Conservation (phyloP, 2,888 invertebrate species). For the Tryphoninae sp. region DNA sequence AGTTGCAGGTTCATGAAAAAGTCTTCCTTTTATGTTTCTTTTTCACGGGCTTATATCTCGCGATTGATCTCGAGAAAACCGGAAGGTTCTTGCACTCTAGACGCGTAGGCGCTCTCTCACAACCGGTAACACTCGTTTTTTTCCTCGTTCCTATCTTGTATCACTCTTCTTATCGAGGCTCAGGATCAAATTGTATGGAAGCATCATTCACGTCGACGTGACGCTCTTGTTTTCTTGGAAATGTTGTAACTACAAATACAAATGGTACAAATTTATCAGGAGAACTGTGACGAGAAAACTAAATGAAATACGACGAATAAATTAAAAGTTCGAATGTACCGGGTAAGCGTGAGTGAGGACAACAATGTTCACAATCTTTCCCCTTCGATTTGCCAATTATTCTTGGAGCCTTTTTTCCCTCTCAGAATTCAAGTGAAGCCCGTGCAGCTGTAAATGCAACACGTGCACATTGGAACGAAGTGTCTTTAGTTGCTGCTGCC, state of each 20-base stretch:
- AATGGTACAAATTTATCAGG: no score
- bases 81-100: conserved; percentile 14
- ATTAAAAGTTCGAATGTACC: no score
- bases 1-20: not conserved
- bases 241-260: no score
- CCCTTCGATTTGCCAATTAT: no score
- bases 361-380: no score
- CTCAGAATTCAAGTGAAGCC: no score
- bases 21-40: conserved; percentile 4
- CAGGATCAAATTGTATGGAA: not conserved
- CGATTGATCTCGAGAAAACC: conserved; percentile 28
- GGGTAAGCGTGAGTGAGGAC: no score
- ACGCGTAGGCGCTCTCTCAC: conserved; percentile 30
- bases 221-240: no score
- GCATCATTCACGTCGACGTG: not conserved
- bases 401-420: no score
- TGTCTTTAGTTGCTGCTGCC: conserved; percentile 37
- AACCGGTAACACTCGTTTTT: conserved; percentile 26
- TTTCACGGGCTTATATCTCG: conserved; percentile 15
- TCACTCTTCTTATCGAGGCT: not conserved
- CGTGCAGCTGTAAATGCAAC: no score
- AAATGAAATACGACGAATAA: no score
- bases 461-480: conserved; percentile 7
- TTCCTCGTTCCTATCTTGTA: not conserved
- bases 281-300: no score